Base-by-base conservation (phyloP, 2,113 vertebrate species). In the Alexandromys fortis region DNA sequence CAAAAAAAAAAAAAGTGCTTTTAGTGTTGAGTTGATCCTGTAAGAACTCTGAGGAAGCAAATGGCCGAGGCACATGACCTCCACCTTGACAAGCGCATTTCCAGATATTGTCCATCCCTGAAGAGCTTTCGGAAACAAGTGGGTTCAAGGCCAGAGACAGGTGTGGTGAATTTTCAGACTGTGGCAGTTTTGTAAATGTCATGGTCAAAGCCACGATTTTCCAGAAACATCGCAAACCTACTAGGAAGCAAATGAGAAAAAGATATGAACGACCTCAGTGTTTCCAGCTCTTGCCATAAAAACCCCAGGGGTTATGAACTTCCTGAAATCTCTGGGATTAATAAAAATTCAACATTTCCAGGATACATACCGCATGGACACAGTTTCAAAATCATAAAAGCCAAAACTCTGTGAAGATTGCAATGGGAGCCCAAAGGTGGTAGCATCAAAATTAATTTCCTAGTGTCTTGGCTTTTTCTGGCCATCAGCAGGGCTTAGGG, bases 71-170 rank as follows among this genome's bases (percentile, higher is more conserved):
- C 35, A 30, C n/a, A 22, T 13, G 67, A 83, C 33, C 28, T 94
- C 38, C 72, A 28, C 55, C 73, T 70, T 7, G 16, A 95, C 45
- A 91, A 77, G 17, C 67, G n/a, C 68, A 28, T 94, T 92, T 91
- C 82, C 30, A 92, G 58, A 55, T 79, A 33, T 73, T 42, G 75
- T 22, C 7, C 58, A 72, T 61, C 79, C 30, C 45, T 76, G 67
- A 94, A 95, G 85, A 94, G 58, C 19, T 89, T 94, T 95, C 87
- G 30, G n/a, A 89, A 87, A 52, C 63, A 17, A 89, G n/a, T 67
- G 76, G 45, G 76, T 77, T 97, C 76, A 96, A 96, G 88, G 58
- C 42, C 91, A 94, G 91, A 93, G 78, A 86, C 33, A 91, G 68
- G 42, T 61, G 65, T 58, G 42, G 26, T 75, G 52, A 93, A 83